Percentiles rank a stretch among this genome's conserved stretches.
These are phyloP conservation scores for Athripsodes cinereus DNA, from an alignment of 2,888 invertebrate species.

Conservation along the genomic window DNA sequence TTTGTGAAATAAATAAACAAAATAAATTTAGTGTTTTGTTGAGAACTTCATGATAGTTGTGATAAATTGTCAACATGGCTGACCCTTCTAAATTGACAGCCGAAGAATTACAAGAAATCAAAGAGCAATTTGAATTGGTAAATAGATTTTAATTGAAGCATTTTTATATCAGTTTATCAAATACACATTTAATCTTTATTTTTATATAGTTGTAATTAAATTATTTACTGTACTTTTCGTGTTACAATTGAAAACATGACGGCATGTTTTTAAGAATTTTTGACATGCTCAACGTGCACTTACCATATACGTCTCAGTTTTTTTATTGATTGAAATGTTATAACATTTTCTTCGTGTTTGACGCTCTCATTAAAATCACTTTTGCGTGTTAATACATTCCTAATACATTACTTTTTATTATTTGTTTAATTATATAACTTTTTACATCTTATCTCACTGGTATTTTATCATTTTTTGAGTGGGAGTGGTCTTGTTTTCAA, in stretches of 20 bases:
- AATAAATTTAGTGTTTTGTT: slow-evolving; percentile 4
- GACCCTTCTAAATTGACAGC: slow-evolving; percentile 41
- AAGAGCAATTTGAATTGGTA: slow-evolving; percentile 72
- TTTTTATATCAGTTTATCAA: neutral
- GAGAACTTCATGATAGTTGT: slow-evolving; percentile 12
- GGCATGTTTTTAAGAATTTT: neutral
- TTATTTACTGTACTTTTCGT: neutral
- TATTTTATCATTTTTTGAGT: no score
- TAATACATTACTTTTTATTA: no score
- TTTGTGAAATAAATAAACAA: neutral
- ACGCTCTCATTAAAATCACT: no score
- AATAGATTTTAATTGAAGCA: neutral
- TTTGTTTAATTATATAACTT: no score
- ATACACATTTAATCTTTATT: neutral
- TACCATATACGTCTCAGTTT: no score
- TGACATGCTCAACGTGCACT: no score
- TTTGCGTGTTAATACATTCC: no score
- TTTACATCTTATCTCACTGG: no score
- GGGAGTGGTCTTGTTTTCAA: no score
- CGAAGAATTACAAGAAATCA: slow-evolving; percentile 69
- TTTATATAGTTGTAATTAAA: neutral
- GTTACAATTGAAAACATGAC: neutral
- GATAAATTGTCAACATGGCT: slow-evolving; percentile 20
- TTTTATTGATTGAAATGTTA: no score
- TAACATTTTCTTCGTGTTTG: no score